Conservation (phyloP, 2,888 invertebrate genomes). For the Tanypteryx hageni region DNA sequence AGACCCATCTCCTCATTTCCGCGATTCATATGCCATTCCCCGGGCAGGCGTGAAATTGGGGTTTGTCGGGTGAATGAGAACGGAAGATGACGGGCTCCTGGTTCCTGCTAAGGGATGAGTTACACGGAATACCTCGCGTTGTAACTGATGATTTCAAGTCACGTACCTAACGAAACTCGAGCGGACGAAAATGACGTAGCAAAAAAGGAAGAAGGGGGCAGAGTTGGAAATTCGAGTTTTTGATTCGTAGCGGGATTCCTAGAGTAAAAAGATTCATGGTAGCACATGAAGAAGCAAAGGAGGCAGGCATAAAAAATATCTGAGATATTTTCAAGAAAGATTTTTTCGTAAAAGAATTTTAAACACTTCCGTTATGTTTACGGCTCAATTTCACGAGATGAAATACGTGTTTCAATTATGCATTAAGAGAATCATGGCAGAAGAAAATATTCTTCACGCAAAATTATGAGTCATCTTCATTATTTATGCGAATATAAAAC, state of each 20-base stretch:
- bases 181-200: not conserved
- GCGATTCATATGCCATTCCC: constrained; percentile 12
- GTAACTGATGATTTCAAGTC: not conserved
- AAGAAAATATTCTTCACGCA: too few relatives aligned
- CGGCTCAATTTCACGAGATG: too few relatives aligned
- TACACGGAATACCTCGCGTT: not conserved
- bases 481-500: too few relatives aligned
- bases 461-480: too few relatives aligned
- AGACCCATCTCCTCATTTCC: not conserved
- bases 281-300: too few relatives aligned
- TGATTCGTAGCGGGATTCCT: not conserved
- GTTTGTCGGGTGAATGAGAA: not conserved
- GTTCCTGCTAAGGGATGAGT: not conserved
- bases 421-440: too few relatives aligned
- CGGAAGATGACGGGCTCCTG: not conserved
- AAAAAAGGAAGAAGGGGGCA: not conserved
- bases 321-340: too few relatives aligned
- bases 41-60: constrained; percentile 23
- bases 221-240: not conserved
- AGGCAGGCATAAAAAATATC: too few relatives aligned
- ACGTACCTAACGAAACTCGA: not conserved
- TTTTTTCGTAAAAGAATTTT: too few relatives aligned
- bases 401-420: too few relatives aligned
- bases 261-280: too few relatives aligned
- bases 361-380: too few relatives aligned